Base-by-base conservation (phyloP, 1,140 invertebrate genomes). In the Mylabris phalerata region DNA sequence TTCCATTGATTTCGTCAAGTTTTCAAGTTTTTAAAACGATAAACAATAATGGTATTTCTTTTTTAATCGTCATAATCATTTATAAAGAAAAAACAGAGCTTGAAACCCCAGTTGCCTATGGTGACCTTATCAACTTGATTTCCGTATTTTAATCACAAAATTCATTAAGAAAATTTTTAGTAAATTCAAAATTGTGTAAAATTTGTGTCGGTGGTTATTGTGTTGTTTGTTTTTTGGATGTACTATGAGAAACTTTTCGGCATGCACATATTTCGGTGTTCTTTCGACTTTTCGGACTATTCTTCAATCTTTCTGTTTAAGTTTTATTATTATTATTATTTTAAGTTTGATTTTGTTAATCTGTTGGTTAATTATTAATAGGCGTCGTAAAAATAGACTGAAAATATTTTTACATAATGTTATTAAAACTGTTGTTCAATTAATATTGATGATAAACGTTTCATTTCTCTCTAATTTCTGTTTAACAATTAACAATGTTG, bases 21-120 rank as follows among this genome's bases (percentile, higher is more conserved):
- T 19, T 19, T 19, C 19, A 19, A 19, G 19, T 19, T 19, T 19
- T 19, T 19, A 19, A 19, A 19, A 19, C 19, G 19, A 19, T 19
- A 19, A 19, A 19, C 19, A 19, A 19, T 19, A 19, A 19, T 19
- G 19, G 19, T 19, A 19, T 19, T 19, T 19, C 1, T 19, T 19
- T 19, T 19, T 19, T 19, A 2, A 2, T 19, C 19, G 19, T 19
- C 19, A 19, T 19, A 19, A 19, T 19, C 19, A 19, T 19, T 19
- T 19, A 19, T 19, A 19, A 11, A 49, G 41, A 48, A 67, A 62
- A 45, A 50, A 60, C 62, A 59, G 64, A 67, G 63, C 65, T 67
- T 70, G 65, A 65, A 70, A 70, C 68, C 68, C 66, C 68, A 67
- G 66, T 70, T 70, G 66, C 68, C 68, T 70, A 65, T 57, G 66